Conservation (phyloP, 2,888 invertebrate species). For the Tigriopus californicus region DNA sequence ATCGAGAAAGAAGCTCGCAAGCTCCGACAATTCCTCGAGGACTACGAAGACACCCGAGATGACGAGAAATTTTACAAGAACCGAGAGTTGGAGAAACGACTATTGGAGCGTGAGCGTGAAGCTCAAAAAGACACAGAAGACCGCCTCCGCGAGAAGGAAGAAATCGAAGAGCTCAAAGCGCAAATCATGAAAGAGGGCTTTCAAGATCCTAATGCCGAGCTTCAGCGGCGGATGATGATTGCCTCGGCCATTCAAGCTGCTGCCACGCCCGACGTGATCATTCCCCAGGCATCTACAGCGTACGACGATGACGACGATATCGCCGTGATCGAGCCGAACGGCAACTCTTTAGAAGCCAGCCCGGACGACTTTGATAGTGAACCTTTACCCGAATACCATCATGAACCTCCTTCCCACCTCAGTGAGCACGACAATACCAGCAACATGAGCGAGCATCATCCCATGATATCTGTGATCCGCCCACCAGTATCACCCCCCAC, state of each 20-base stretch:
- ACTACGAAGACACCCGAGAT: slow-evolving; percentile 95
- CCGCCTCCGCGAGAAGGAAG: slow-evolving; percentile 66
- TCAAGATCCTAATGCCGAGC: slow-evolving; percentile 32
- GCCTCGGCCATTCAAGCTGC: not conserved
- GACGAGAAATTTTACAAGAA: slow-evolving; percentile 89
- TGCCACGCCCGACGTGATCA: not conserved
- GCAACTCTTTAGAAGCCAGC: not conserved
- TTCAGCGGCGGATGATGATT: slow-evolving; percentile 36
- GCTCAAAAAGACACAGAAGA: slow-evolving; percentile 79
- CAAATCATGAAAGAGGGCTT: slow-evolving; percentile 40
- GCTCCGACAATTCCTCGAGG: slow-evolving; percentile 91
- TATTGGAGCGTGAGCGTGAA: slow-evolving; percentile 80
- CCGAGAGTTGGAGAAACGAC: slow-evolving; percentile 68
- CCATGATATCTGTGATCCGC: slow-evolving; percentile 17
- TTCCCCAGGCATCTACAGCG: not conserved
- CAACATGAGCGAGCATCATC: not conserved
- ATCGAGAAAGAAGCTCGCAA: slow-evolving; percentile 76
- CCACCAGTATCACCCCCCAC: slow-evolving; percentile 23
- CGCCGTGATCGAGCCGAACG: not conserved
- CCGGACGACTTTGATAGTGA: not conserved
- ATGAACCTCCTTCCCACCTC: no score
- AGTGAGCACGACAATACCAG: no score
- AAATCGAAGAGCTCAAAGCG: slow-evolving; percentile 60
- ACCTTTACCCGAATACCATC: not conserved
- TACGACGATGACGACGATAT: not conserved